Evolutionary conservation across 2,888 invertebrate genomes (phyloP), one percentile per base, ranked within the genome.

Genomic region (Idaea aversata): DNA sequence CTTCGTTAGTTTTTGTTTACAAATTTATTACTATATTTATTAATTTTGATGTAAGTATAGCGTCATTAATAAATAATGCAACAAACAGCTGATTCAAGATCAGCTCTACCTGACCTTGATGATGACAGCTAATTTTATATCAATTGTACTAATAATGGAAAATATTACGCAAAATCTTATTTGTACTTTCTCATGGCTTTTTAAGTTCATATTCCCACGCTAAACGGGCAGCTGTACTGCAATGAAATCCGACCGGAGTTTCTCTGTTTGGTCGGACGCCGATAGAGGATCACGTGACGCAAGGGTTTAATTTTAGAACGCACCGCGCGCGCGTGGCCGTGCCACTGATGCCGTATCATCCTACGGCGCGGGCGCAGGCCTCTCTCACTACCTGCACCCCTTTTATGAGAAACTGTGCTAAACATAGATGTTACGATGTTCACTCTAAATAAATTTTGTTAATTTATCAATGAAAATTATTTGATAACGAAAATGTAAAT

Each of bases 251-350:
- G 92, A 93, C 91, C 76, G 86, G 89, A 84, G 90, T 92, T 91
- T 91, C 92, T 93, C 88, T 87, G 91, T 93, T 92, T 93, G 93
- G 92, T 91, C 92, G 92, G 92, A 88, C 88, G 89, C 87, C 83
- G 79, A 80, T 79, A 78, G 82, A 79, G 75, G 83, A 88, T 88
- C 91, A 89, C 89, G 89, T 92, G 92, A 90, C 89, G 86, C 84
- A 78, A 77, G 67, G 76, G 84, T 80, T 87, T 92, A 92, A 87
- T 80, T 90, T 88, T 89, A 86, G 92, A 91, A 85, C 87, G 85
- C 85, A 87, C 87, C 88, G 89, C 87, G 79, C 85, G 84, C 86
- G 87, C 83, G 79, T 83, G 80, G 83, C 79, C 82, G 76, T 82
- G 79, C 83, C 83, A 85, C 86, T 84, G 83, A 81, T 83, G 83